Evolutionary conservation across 2,113 vertebrate species (phyloP).

Genomic region (Typhlomys cinereus): DNA sequence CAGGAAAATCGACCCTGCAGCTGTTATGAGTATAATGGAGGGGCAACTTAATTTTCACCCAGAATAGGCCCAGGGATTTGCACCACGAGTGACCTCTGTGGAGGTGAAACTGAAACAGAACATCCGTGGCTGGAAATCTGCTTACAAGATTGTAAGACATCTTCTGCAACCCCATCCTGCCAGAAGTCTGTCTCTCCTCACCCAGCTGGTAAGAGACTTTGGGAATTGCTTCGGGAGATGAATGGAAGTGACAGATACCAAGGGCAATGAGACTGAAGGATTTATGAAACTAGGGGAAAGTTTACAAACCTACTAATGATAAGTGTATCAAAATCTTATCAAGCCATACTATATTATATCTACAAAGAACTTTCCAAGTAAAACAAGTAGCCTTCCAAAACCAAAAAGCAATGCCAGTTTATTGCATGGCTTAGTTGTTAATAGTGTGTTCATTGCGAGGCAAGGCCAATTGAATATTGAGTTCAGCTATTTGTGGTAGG

Average conservation of each 20-base stretch:
- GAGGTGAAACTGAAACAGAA: neutral
- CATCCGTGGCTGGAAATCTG: neutral
- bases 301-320: neutral
- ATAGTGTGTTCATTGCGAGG: neutral
- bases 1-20: neutral
- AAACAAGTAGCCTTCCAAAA: neutral
- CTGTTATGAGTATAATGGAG: neutral
- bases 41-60: neutral
- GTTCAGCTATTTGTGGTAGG: neutral
- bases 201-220: neutral
- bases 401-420: neutral
- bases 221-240: constrained; percentile 7
- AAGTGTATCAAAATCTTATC: neutral
- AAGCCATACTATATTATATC: neutral
- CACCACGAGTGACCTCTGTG: neutral
- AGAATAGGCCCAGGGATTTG: neutral
- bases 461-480: constrained; percentile 1
- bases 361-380: neutral
- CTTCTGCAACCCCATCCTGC: neutral
- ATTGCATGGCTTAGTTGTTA: neutral
- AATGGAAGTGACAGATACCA: neutral
- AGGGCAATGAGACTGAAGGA: neutral
- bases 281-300: neutral
- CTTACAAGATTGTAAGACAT: neutral
- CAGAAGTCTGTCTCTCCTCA: neutral